Evolutionary conservation across 2,888 invertebrate species (phyloP), one percentile per base, ranked within the genome.

Genomic region (Meiosimyza decipiens): DNA sequence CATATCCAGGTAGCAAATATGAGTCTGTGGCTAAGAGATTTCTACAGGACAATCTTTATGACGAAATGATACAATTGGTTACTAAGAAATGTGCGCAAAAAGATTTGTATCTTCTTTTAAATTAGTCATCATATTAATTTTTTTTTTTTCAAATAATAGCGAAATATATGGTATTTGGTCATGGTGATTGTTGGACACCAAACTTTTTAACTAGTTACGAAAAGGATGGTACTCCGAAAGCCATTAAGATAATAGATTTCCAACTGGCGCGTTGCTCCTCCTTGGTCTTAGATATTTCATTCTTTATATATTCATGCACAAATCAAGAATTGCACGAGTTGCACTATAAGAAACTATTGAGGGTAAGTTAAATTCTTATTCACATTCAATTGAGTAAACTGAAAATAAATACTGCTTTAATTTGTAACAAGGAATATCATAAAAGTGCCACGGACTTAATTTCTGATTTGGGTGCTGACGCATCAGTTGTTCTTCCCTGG

Each of bases 101-200:
- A 6, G 33, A 22, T 40, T 16, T 22, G 51, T 51, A 22, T 64
- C 6, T n/a, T 15, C 9, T 47, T 62, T 33, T 47, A 47, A 40
- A 6, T 40, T 40, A 50, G 28, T 15, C n/a, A n/a, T n/a, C n/a
- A n/a, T n/a, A n/a, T n/a, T n/a, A n/a, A 6, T 9, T 60, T 50
- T 73, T 59, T 49, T 16, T 50, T 13, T 70, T 75, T 4, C 72
- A 40, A 40, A 40, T 40, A n/a, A 33, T 54, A 78, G 80, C 81
- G 18, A 86, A 86, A 28, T 85, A 89, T n/a, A 88, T 90, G 0
- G 91, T 91, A 0, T 89, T 93, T 47, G 90, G 89, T 0, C 93
- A 94, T 73, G 94, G 93, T 0, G 94, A 94, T 81, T 90, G 90
- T 54, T 94, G 94, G 94, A 89, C 91, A 0, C 92, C 92, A n/a